Evolutionary conservation across 2,113 vertebrate species (phyloP), one percentile per base, ranked within the genome.

Genomic region (Ictidomys tridecemlineatus): DNA sequence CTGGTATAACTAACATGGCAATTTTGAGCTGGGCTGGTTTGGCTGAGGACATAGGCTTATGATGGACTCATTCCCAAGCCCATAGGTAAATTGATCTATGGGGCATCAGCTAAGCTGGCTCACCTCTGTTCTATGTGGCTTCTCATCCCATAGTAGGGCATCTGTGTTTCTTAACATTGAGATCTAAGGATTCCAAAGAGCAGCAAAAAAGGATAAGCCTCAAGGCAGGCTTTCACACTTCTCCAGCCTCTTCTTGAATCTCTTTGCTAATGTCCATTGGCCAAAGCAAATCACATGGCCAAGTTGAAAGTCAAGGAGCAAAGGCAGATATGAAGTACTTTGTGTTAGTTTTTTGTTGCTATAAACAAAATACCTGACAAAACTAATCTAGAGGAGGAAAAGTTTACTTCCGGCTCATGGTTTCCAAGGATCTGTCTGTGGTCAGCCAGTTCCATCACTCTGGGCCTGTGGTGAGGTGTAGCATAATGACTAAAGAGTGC

Each of bases 251-350:
- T 94, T 96, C 74, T 89, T 80, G 69, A 83, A 83, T 80, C 51
- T 73, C 77, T 95, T 84, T 87, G 76, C 67, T 91, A 91, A 95
- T 53, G 45, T 78, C 39, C 61, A 67, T 11, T 95, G 87, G 45
- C 79, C 87, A 92, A 96, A 95, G 65, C n/a, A 82, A 96, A 80
- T 96, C 86, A 84, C n/a, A 76, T 51, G 48, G 89, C 78, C 77
- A 97, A 72, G 24, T 51, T 82, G 67, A 97, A 93, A 88, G 58
- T 87, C 77, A 97, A 90, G 51, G 74, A 79, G 32, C 48, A 73
- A 69, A 82, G 39, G 86, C 51, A 86, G n/a, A 86, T 26, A 85
- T 34, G 24, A 56, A 56, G 53, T 83, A 93, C 45, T 69, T 94
- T 61, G 58, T 61, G 20, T 61, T 61, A 61, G 58, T 22, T 61